These are phyloP conservation scores for Puntigrus tetrazona DNA, from an alignment of 2,113 vertebrate genomes.

Conservation along the genomic window DNA sequence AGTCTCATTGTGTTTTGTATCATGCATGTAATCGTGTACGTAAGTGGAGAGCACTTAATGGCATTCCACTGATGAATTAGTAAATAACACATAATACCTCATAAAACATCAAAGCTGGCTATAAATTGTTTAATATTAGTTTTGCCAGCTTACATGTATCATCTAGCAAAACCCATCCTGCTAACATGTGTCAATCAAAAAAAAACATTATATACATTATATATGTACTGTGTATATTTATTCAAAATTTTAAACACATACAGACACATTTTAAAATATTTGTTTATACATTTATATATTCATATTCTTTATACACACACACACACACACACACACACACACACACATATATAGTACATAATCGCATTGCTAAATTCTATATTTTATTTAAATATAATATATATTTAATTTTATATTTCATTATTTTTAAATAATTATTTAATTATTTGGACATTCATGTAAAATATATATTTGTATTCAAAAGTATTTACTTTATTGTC, in stretches of 20 bases:
- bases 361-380: too few species aligned
- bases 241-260: too few species aligned
- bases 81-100: constrained; percentile 45
- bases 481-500: background rate
- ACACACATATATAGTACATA: too few species aligned
- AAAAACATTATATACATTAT: too few species aligned
- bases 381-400: too few species aligned
- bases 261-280: too few species aligned
- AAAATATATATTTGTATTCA: background rate
- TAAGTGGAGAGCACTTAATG: constrained; percentile 30
- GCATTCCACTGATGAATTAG: constrained; percentile 36
- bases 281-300: too few species aligned
- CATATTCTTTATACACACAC: too few species aligned
- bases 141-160: background rate
- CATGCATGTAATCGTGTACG: constrained; percentile 26
- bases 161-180: background rate
- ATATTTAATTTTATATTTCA: too few species aligned
- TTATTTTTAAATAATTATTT: too few species aligned
- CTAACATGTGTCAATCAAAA: background rate
- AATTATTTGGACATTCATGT: background rate
- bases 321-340: too few species aligned
- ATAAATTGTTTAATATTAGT: background rate
- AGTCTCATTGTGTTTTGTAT: constrained; percentile 34
- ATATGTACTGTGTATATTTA: too few species aligned
- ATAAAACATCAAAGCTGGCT: background rate